Evolutionary conservation across 2,888 invertebrate species (phyloP).

Genomic region (Lagria hirta): DNA sequence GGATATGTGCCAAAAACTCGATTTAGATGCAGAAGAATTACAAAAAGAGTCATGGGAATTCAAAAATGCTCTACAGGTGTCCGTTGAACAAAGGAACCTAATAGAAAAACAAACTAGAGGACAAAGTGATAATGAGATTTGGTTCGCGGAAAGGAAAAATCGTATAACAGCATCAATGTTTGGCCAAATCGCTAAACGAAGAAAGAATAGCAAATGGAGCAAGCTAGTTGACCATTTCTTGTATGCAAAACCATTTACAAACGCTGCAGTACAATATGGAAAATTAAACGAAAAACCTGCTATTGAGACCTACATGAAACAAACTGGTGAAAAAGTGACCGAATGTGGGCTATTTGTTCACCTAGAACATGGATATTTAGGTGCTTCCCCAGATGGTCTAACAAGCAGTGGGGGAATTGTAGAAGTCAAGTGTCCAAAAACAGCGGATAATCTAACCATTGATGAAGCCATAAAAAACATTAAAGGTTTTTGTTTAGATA

Average conservation of each 20-base stretch:
- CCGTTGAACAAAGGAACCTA: neutral
- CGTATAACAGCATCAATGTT: conserved; percentile 7
- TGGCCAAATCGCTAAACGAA: conserved; percentile 4
- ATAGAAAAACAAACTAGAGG: conserved; percentile 4
- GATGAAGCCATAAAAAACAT: neutral
- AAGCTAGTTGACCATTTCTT: conserved; percentile 1
- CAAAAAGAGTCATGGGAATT: neutral
- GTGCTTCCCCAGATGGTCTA: conserved; percentile 7
- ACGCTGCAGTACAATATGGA: neutral
- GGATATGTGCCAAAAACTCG: conserved; percentile 1
- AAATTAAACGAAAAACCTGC: conserved; percentile 6
- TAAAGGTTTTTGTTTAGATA: conserved; percentile 8
- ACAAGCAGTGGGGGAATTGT: conserved; percentile 3
- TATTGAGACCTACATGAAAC: neutral
- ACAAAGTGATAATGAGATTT: conserved; percentile 1
- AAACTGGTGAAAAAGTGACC: neutral
- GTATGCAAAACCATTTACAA: conserved; percentile 4
- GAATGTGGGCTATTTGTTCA: conserved; percentile 8
- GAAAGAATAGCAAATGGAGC: conserved; percentile 6
- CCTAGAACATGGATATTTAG: conserved; percentile 1
- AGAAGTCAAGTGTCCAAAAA: conserved; percentile 8
- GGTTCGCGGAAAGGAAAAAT: conserved; percentile 4
- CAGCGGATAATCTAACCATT: conserved; percentile 5
- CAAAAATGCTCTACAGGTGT: neutral
- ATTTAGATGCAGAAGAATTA: conserved; percentile 1